These are phyloP conservation scores for Pogonocherus hispidulus DNA, from an alignment of 2,888 invertebrate genomes.

Conservation along the genomic window DNA sequence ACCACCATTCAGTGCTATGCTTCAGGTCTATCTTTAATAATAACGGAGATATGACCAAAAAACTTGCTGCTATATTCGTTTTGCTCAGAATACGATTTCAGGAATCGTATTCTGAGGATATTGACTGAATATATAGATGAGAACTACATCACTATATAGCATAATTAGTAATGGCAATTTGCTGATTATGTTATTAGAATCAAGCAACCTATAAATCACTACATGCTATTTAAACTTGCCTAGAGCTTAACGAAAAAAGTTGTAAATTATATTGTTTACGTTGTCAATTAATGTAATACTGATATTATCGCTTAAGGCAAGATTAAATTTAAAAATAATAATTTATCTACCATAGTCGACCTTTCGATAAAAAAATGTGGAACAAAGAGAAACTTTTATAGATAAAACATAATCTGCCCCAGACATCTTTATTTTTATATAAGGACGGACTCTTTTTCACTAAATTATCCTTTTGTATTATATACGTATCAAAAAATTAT, in stretches of 20 bases:
- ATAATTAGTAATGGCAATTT: too few species aligned
- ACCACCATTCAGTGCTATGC: too few species aligned
- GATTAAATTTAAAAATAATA: not conserved
- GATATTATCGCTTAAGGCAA: constrained; percentile 1
- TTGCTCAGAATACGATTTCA: too few species aligned
- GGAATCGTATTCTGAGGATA: too few species aligned
- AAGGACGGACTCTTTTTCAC: not conserved
- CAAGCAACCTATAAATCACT: constrained; percentile 7
- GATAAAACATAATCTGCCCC: constrained; percentile 30
- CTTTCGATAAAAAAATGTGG: not conserved
- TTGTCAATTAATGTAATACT: constrained; percentile 15
- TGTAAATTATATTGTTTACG: constrained; percentile 21
- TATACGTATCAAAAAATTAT: constrained; percentile 32
- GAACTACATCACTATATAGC: too few species aligned
- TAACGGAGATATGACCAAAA: too few species aligned
- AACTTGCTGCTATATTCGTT: too few species aligned
- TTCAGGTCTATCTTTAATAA: too few species aligned
- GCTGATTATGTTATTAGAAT: constrained; percentile 21
- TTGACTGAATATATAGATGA: too few species aligned
- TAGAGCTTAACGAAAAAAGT: constrained; percentile 3
- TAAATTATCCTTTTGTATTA: constrained; percentile 1
- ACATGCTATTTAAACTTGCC: constrained; percentile 2
- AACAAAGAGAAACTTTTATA: constrained; percentile 4
- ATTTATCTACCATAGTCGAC: constrained; percentile 1
- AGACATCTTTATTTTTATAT: constrained; percentile 37